Evolutionary conservation across 2,888 invertebrate species (phyloP).

Genomic region (Tromatobia lineatoria): DNA sequence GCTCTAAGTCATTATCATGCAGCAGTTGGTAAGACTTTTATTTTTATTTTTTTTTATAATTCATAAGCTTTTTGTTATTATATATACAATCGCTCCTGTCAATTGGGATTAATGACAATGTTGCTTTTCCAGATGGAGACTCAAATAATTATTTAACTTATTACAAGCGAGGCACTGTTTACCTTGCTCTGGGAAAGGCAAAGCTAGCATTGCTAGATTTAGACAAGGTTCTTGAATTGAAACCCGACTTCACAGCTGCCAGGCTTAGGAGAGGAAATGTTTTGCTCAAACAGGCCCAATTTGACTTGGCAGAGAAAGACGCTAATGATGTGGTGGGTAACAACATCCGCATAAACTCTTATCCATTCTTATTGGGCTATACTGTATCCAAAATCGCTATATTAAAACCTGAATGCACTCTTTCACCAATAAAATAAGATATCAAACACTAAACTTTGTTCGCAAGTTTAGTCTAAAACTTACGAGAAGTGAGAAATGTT

Average conservation of each 20-base stretch:
- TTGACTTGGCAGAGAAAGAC: constrained; percentile 93
- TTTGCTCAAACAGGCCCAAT: constrained; percentile 95
- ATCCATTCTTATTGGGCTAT: too few relatives aligned
- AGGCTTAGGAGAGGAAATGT: constrained; percentile 94
- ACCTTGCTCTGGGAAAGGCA: constrained; percentile 97
- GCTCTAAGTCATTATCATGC: constrained; percentile 99
- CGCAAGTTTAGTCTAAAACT: too few relatives aligned
- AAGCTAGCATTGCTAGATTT: constrained; percentile 98
- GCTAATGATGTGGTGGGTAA: constrained; percentile 93
- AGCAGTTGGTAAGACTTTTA: constrained; percentile 94
- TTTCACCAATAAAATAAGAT: too few relatives aligned
- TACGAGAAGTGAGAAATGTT: too few relatives aligned
- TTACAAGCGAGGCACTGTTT: constrained; percentile 98
- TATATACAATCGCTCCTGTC: too few relatives aligned
- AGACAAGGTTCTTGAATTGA: constrained; percentile 95
- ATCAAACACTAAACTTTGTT: too few relatives aligned
- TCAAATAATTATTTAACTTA: constrained; percentile 98
- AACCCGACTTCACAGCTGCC: constrained; percentile 97
- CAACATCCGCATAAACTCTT: neutral
- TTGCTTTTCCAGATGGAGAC: constrained; percentile 93
- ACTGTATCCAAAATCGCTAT: too few relatives aligned
- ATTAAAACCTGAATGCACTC: too few relatives aligned
- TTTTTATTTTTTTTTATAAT: constrained; percentile 43
- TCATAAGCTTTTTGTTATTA: neutral
- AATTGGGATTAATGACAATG: neutral